phyloP scores from a whole-genome alignment of 2,113 vertebrate species.

The Peromyscus californicus region DNA sequence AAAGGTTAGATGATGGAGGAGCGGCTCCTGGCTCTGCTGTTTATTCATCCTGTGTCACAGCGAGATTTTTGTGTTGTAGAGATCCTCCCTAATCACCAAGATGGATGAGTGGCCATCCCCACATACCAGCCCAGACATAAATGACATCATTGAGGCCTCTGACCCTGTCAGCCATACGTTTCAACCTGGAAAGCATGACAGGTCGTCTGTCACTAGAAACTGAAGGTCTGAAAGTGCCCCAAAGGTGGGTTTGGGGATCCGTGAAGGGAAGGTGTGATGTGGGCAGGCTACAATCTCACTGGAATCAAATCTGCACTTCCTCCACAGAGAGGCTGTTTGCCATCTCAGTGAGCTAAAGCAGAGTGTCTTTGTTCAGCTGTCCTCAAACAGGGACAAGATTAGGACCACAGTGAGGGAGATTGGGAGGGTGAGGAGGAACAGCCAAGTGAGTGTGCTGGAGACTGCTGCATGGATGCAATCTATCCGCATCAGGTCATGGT shows the following conservation, averaged over 20 bases:
- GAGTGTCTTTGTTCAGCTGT: not conserved
- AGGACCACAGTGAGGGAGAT: rapidly evolving
- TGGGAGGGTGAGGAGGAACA: no score
- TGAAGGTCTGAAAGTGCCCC: no score
- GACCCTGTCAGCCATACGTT: rapidly evolving
- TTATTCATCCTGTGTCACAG: not conserved
- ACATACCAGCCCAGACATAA: not conserved
- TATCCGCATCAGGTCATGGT: no score
- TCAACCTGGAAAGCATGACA: not conserved
- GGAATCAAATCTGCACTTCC: not conserved
- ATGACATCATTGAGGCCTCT: not conserved
- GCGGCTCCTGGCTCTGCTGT: not conserved
- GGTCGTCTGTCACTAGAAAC: not conserved
- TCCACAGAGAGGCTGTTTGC: not conserved
- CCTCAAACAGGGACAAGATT: not conserved
- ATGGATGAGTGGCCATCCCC: not conserved
- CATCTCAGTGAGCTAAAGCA: not conserved
- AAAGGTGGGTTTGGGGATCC: not conserved
- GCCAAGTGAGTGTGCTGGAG: rapidly evolving
- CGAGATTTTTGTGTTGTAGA: not conserved
- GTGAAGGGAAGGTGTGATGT: not conserved
- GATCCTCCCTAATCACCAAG: not conserved
- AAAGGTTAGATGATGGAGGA: not conserved
- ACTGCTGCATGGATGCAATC: rapidly evolving
- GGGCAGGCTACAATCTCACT: rapidly evolving